Evolutionary conservation across 2,113 vertebrate genomes (phyloP).

Genomic region (Clarias batrachus): DNA sequence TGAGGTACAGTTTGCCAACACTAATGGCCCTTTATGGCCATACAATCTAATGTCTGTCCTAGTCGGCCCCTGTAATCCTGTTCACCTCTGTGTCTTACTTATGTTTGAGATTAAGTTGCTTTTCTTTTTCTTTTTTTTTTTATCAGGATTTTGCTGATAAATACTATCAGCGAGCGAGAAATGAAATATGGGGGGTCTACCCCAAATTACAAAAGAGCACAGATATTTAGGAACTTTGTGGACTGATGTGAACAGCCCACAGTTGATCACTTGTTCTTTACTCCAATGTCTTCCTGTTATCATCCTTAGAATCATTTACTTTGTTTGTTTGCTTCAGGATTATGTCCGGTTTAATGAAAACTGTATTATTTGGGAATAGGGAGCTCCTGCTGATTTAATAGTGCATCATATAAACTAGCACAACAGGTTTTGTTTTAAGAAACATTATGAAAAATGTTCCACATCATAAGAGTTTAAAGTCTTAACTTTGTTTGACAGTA

Average conservation of each 20-base stretch:
- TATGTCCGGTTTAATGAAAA: background rate
- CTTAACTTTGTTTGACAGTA: constrained; percentile 18
- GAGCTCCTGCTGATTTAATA: background rate
- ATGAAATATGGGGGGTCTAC: constrained; percentile 88
- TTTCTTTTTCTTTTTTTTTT: constrained; percentile 78
- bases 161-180: constrained; percentile 95
- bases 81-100: constrained; percentile 83
- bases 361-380: background rate
- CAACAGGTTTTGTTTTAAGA: background rate
- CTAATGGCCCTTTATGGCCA: constrained; percentile 84
- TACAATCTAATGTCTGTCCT: constrained; percentile 91
- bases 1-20: constrained; percentile 89
- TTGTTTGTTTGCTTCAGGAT: background rate
- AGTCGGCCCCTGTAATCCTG: constrained; percentile 86
- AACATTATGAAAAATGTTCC: constrained; percentile 24
- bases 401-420: background rate
- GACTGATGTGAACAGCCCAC: constrained; percentile 18
- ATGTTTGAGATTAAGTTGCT: constrained; percentile 96
- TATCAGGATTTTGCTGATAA: constrained; percentile 98
- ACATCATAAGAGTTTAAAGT: constrained; percentile 8
- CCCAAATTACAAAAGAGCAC: constrained; percentile 77
- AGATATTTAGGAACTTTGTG: constrained; percentile 41
- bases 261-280: constrained; percentile 17
- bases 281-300: constrained; percentile 19
- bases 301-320: constrained; percentile 5